Evolutionary conservation across 2,888 invertebrate genomes (phyloP), one percentile per base, ranked within the genome.

Genomic region (Apamea epomidion): DNA sequence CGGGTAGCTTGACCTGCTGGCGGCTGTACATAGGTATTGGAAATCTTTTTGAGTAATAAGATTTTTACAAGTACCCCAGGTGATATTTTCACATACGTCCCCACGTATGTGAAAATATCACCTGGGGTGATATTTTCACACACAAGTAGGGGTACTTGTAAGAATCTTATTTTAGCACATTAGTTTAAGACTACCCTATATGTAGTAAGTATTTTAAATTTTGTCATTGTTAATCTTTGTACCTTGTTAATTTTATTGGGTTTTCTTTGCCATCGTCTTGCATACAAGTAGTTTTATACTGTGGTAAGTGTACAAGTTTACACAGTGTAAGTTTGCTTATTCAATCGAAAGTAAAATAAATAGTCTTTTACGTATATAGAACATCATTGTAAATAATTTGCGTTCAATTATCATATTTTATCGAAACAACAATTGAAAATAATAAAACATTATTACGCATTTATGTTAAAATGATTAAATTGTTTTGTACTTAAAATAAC

Each of bases 351-450:
- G 18, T 62, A n/a, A 58, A n/a, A 29, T 29, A 21, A 45, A 6
- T 3, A 18, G 45, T 60, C n/a, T 25, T n/a, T 58, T 45, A 45
- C 7, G 8, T 14, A 51, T n/a, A 42, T 51, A 48, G 25, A 32
- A 42, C 12, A 67, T 29, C 10, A 42, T 25, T 78, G 37, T 29
- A n/a, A 60, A 60, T 6, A 25, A 78, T 78, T 60, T 51, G 12
- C 14, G 1, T n/a, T 54, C 5, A 70, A 65, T 71, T 70, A 45
- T 16, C n/a, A 80, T 79, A 42, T 42, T 80, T 37, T 70, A n/a
- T n/a, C 29, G n/a, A 14, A 29, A 48, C 1, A 68, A 25, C 21
- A 18, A 58, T 48, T 58, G 12, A 58, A 67, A 58, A 37, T 29
- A 32, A 21, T 8, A 32, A 60, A 48, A 32, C 18, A 29, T 68